A percentile compares a stretch with the other conserved stretches of the same genome.
Evolutionary conservation across 1,140 invertebrate genomes (phyloP).

Genomic region (Portunus trituberculatus): DNA sequence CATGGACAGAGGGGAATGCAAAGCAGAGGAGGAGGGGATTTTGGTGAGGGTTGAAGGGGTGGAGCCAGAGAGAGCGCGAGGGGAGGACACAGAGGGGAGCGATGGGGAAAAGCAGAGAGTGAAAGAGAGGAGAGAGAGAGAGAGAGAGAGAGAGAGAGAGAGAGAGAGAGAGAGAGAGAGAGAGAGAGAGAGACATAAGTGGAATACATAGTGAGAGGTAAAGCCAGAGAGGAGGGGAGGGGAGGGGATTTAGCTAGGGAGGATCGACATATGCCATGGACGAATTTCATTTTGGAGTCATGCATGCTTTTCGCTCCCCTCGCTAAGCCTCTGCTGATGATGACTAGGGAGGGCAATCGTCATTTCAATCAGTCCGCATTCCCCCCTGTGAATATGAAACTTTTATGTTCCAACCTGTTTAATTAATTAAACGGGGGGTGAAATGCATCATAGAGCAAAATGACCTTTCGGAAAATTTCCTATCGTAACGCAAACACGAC

Average conservation of each 20-base stretch:
- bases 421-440: constrained; percentile 74
- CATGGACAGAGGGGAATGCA: constrained; percentile 71
- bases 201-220: constrained; percentile 68
- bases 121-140: constrained; percentile 61
- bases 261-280: constrained; percentile 76
- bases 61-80: constrained; percentile 49
- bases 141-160: constrained; percentile 54
- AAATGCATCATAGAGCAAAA: constrained; percentile 75
- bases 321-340: constrained; percentile 75
- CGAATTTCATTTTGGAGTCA: constrained; percentile 76
- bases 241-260: constrained; percentile 63
- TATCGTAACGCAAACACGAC: constrained; percentile 59
- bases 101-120: constrained; percentile 40
- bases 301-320: constrained; percentile 74
- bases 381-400: constrained; percentile 75
- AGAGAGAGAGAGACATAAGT: constrained; percentile 67
- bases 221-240: constrained; percentile 53
- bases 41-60: constrained; percentile 66
- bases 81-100: constrained; percentile 36
- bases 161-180: constrained; percentile 61
- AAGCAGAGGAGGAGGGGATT: constrained; percentile 75
- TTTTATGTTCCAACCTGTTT: constrained; percentile 76
- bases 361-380: constrained; percentile 76
- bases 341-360: constrained; percentile 73
- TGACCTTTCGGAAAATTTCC: constrained; percentile 73